These are phyloP conservation scores for Leptobrachium ailaonicum DNA, from an alignment of 2,113 vertebrate species.

Conservation along the genomic window DNA sequence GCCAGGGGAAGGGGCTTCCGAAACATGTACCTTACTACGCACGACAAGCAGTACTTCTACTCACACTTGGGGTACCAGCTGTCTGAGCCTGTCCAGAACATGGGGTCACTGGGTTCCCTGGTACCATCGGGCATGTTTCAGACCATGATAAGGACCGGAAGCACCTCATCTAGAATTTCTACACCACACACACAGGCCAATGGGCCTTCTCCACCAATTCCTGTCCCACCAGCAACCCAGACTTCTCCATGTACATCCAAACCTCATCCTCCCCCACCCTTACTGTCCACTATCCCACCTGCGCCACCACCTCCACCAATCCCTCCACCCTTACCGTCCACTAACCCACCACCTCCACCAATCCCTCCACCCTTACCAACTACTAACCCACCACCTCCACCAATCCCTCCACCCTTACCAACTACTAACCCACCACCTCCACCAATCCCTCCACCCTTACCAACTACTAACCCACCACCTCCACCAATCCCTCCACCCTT, in stretches of 20 bases:
- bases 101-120: conserved; percentile 55
- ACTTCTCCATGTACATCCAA: conserved; percentile 17
- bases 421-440: background rate
- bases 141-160: background rate
- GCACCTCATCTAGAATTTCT: background rate
- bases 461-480: no score
- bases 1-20: conserved; percentile 71
- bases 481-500: conserved; percentile 4
- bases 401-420: background rate
- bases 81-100: conserved; percentile 80
- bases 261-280: conserved; percentile 48
- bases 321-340: background rate
- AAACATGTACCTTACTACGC: conserved; percentile 85
- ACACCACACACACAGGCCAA: background rate
- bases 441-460: background rate
- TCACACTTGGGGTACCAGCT: conserved; percentile 82
- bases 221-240: conserved; percentile 4
- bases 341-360: background rate
- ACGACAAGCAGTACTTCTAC: conserved; percentile 90
- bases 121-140: conserved; percentile 14
- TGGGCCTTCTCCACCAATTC: background rate
- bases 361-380: background rate
- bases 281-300: background rate
- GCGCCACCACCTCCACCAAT: background rate
- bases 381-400: no score